Conservation (phyloP, 2,888 invertebrate species). For the Heliconius ismenius region DNA sequence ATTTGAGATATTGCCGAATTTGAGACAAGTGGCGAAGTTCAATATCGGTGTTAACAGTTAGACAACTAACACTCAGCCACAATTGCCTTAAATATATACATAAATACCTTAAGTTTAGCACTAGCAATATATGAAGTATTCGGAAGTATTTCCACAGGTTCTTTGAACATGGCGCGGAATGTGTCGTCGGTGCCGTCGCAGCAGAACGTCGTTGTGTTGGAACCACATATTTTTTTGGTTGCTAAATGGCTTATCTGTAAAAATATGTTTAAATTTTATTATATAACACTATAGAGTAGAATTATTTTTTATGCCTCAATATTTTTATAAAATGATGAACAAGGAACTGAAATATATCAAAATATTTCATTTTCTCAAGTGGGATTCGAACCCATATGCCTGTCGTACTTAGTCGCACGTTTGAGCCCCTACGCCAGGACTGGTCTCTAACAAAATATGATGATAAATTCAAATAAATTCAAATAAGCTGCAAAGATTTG, state of each 20-base stretch:
- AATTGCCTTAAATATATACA: constrained; percentile 20
- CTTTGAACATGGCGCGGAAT: constrained; percentile 91
- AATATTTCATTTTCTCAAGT: too few species aligned
- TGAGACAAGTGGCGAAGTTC: too few species aligned
- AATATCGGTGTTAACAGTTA: neutral
- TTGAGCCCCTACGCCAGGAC: neutral
- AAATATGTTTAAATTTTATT: neutral
- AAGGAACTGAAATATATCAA: too few species aligned
- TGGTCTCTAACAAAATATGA: neutral
- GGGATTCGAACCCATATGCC: too few species aligned
- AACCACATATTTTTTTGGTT: constrained; percentile 87
- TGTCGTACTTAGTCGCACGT: too few species aligned
- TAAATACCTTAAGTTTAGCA: constrained; percentile 86
- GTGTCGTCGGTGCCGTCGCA: constrained; percentile 90
- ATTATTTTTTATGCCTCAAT: too few species aligned
- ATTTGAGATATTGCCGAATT: too few species aligned
- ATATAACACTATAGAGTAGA: too few species aligned
- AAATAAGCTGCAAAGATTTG: too few species aligned
- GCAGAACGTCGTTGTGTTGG: constrained; percentile 88
- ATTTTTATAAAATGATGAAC: too few species aligned
- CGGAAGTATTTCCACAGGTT: constrained; percentile 90
- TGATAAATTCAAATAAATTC: too few species aligned
- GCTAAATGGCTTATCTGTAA: constrained; percentile 87
- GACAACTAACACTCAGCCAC: neutral
- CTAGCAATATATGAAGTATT: constrained; percentile 91